Conservation (phyloP, 2,888 invertebrate genomes). For the Orchesella flavescens region DNA sequence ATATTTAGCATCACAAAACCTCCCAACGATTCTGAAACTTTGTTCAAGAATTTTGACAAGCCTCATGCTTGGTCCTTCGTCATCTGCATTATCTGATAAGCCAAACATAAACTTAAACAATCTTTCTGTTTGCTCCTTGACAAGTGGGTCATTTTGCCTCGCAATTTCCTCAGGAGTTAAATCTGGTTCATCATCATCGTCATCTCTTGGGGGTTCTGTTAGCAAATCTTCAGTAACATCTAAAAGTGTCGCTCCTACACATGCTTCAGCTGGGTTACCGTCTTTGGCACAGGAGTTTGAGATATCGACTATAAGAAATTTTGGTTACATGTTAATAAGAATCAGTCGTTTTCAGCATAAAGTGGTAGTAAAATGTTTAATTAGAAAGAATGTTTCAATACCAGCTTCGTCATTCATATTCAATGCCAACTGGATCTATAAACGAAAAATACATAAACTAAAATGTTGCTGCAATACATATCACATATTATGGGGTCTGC, state of each 20-base stretch:
- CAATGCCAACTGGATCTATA: conserved; percentile 50
- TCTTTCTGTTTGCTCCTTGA: conserved; percentile 61
- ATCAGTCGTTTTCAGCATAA: neutral
- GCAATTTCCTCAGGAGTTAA: conserved; percentile 29
- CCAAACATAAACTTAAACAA: conserved; percentile 64
- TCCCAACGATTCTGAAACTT: conserved; percentile 57
- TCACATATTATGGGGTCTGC: too few relatives aligned
- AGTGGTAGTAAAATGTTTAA: neutral
- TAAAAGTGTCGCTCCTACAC: conserved; percentile 1
- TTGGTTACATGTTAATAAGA: neutral
- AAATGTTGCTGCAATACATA: neutral
- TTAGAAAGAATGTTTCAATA: neutral
- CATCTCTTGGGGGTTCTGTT: conserved; percentile 12
- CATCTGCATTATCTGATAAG: conserved; percentile 39
- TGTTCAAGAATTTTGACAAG: conserved; percentile 47
- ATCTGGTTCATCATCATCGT: conserved; percentile 14
- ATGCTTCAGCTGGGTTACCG: conserved; percentile 28
- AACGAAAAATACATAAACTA: neutral
- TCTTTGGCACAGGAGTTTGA: conserved; percentile 24
- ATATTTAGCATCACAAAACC: conserved; percentile 48
- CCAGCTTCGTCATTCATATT: conserved; percentile 43
- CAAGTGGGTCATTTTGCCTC: conserved; percentile 20
- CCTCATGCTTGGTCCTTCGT: conserved; percentile 17
- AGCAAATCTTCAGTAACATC: conserved; percentile 24
- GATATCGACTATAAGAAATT: conserved; percentile 19